Evolutionary conservation across 2,113 vertebrate genomes (phyloP), one percentile per base, ranked within the genome.

Genomic region (Fregata magnificens): DNA sequence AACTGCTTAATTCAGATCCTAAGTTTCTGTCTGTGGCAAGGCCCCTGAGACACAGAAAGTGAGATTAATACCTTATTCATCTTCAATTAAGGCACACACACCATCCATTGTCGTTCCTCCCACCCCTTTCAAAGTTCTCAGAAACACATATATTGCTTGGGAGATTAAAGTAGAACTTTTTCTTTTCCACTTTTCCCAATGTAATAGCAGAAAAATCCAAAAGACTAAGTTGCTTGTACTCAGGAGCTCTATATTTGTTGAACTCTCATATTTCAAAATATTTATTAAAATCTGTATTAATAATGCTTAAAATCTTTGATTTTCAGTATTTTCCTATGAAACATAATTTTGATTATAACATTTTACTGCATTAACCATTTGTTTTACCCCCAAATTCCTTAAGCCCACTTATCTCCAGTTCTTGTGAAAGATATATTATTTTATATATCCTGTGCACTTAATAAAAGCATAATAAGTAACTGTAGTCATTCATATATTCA

Each of bases 41-140:
- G 70, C 7, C 56, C 38, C 26, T 52, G 50, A 40, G 42, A 74
- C 44, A 32, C 6, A 56, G 42, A 69, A 73, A 89, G 16, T 36
- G 34, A 85, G 34, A 55, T 49, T 55, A 49, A 71, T 66, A 52
- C 38, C 5, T 53, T 84, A 40, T 34, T 82, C 24, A 31, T 58
- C 55, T 69, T 70, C 65, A 36, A 56, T 77, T 71, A 61, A 65
- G 50, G 32, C 4, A 1, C 22, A 21, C 14, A 49, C 12, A 67
- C 21, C 19, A 47, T 31, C 4, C 18, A 2, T 9, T 16, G 44
- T 5, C 31, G 8, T 2, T 2, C 53, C 29, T 6, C 5, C 49
- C 24, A 16, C 22, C 19, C 18, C n/a, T 65, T 40, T 36, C 15
- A 36, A 28, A 86, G 40, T 82, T 78, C 42, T 89, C 20, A 36